These are phyloP conservation scores for Cervus canadensis DNA, from an alignment of 2,113 vertebrate species.

Conservation along the genomic window DNA sequence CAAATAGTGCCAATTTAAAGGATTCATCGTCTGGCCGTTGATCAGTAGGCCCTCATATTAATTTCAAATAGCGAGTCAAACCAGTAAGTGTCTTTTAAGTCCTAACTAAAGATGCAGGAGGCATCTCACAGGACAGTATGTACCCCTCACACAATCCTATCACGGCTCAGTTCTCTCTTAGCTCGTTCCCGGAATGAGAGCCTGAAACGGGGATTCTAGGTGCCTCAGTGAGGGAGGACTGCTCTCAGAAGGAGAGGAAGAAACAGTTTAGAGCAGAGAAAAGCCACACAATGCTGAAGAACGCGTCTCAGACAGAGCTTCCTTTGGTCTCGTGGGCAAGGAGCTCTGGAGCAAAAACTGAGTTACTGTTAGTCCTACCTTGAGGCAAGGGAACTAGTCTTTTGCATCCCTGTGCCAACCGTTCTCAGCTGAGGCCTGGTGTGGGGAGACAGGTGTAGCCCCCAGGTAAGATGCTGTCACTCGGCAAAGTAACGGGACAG, in stretches of 20 bases:
- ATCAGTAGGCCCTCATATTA: neutral
- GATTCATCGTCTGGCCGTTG: neutral
- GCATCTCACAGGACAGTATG: neutral
- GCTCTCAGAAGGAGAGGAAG: neutral
- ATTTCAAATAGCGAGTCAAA: neutral
- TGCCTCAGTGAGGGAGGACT: fast-evolving
- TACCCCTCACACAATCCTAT: neutral
- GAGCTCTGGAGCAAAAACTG: neutral
- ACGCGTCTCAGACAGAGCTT: neutral
- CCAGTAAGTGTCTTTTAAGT: neutral
- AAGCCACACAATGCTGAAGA: neutral
- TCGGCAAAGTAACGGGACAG: neutral
- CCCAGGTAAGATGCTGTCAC: neutral
- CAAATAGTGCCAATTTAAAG: neutral
- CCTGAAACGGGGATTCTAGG: neutral
- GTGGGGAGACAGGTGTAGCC: neutral
- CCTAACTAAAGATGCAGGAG: neutral
- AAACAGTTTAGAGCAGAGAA: neutral
- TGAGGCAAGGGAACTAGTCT: neutral
- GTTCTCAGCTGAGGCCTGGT: neutral
- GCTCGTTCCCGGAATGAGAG: neutral
- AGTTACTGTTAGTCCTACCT: neutral
- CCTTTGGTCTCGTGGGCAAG: neutral
- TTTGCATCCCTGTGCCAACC: neutral
- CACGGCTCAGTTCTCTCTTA: neutral